These are phyloP conservation scores for Phocoena sinus DNA, from an alignment of 2,113 vertebrate genomes.

Conservation along the genomic window DNA sequence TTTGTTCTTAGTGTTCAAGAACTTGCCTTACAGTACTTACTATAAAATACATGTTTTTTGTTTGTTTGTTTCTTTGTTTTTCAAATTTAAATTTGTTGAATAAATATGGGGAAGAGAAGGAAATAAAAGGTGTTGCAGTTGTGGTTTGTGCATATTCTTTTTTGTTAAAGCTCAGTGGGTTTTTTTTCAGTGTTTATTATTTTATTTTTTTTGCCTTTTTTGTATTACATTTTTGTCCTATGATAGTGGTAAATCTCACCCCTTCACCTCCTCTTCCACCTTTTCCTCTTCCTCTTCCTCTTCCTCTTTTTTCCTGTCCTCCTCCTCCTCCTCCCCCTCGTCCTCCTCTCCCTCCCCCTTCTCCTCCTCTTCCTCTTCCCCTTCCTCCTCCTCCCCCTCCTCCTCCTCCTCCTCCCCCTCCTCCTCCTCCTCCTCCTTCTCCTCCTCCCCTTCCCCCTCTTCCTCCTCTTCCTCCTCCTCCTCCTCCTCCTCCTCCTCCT, in stretches of 20 bases:
- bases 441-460: rapidly evolving
- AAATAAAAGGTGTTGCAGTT: background rate
- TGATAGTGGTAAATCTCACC: background rate
- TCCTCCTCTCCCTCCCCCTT: rapidly evolving
- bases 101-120: background rate
- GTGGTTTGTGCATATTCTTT: background rate
- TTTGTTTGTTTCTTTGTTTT: background rate
- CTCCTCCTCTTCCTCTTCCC: rapidly evolving
- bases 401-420: too few relatives aligned
- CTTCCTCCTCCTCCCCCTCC: background rate
- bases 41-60: background rate
- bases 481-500: rapidly evolving
- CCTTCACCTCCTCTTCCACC: rapidly evolving
- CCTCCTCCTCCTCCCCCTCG: rapidly evolving
- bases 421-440: background rate
- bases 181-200: background rate
- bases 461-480: rapidly evolving
- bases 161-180: background rate
- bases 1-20: background rate
- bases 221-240: background rate
- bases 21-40: background rate
- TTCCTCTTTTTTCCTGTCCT: rapidly evolving
- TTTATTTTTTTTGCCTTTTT: background rate
- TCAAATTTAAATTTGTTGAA: slow-evolving; percentile 34
- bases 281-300: rapidly evolving